phyloP scores from a whole-genome alignment of 1,140 invertebrate genomes.

The Panagrolaimus sp. region DNA sequence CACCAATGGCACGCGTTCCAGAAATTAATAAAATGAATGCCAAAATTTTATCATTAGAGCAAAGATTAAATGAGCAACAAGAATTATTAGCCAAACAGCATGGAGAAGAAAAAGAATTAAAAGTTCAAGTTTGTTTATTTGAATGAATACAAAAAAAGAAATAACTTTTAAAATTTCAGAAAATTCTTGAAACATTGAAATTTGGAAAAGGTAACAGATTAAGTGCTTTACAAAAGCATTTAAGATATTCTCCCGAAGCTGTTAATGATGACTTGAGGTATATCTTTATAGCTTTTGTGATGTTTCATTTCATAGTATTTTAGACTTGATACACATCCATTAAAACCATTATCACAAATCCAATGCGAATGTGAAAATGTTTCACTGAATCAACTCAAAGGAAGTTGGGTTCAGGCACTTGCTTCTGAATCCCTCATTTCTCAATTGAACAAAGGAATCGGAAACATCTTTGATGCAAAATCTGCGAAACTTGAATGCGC shows the following conservation, averaged over 20 bases:
- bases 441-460: not conserved
- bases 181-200: conserved; percentile 9
- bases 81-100: conserved; percentile 1
- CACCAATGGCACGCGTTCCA: not conserved
- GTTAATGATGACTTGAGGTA: conserved; percentile 7
- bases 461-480: not conserved
- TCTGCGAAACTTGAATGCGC: not conserved
- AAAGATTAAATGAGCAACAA: not conserved
- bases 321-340: conserved; percentile 15
- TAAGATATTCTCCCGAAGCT: not conserved
- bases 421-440: not conserved
- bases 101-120: not conserved
- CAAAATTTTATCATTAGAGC: not conserved
- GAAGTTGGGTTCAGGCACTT: not conserved
- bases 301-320: not conserved
- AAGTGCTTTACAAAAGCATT: not conserved
- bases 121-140: conserved; percentile 7
- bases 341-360: not conserved
- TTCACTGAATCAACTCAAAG: not conserved
- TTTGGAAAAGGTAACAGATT: not conserved
- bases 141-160: too few relatives aligned
- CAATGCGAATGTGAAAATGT: conserved; percentile 1
- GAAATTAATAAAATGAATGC: conserved; percentile 4
- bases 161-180: not conserved
- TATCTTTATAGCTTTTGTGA: too few relatives aligned